Evolutionary conservation across 2,888 invertebrate genomes (phyloP), one percentile per base, ranked within the genome.

Genomic region (Dione juno): DNA sequence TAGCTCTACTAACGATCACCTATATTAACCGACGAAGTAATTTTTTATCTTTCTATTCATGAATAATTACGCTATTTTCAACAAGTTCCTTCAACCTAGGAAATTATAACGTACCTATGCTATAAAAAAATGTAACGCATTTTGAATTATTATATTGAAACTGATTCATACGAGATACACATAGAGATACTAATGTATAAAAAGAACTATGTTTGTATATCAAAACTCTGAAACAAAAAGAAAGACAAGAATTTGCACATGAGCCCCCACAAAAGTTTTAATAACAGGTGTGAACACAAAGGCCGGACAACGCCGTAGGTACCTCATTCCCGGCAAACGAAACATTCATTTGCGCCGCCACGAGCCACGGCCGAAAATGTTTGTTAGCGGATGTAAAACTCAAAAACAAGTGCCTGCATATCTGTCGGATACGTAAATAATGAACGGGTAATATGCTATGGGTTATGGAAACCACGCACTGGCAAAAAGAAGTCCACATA

Each of bases 271-370:
- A 77, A 78, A 79, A 86, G 84, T 88, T 88, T 88, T 88, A 88
- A 88, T 88, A 87, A 83, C 84, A 83, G 84, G 82, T 84, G 81
- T 78, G 74, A 70, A 66, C 78, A 85, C 87, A 88, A 87, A 87
- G 84, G 82, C 78, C 77, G 80, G 80, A 76, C 81, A 68, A 74
- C 80, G 64, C 81, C 76, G 77, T 77, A 78, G n/a, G n/a, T 28
- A 3, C 78, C 78, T 74, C 76, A 72, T 73, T 73, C 77, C 78
- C 74, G 79, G 80, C 83, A 80, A 83, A 83, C 80, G 80, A 80
- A 81, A 81, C 80, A 76, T 77, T 85, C 82, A 82, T 86, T 82
- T 79, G 75, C 76, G 54, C 63, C 53, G 74, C 74, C 77, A 68
- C 58, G 67, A 67, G 63, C 69, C 65, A 69, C 70, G 66, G 70